Conservation (phyloP, 1,140 invertebrate genomes). For the Macrobrachium nipponense region DNA sequence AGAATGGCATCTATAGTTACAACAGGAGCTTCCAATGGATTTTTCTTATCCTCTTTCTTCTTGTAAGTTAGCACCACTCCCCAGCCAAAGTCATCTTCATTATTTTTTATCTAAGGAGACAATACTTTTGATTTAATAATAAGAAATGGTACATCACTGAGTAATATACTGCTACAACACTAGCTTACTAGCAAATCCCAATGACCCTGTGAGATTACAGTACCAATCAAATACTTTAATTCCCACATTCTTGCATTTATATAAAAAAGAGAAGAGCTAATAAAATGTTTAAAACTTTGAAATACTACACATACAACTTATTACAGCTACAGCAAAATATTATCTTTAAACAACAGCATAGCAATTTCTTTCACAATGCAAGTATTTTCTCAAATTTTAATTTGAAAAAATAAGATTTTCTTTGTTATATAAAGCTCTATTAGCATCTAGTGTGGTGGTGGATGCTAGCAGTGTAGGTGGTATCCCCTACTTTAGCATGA, state of each 20-base stretch:
- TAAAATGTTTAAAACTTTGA: neutral
- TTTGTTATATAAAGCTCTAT: too few species aligned
- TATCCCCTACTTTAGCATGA: neutral
- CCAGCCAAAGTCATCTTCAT: conserved; percentile 93
- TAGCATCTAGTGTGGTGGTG: too few species aligned
- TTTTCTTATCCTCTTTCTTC: conserved; percentile 74
- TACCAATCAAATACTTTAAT: neutral
- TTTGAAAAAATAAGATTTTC: too few species aligned
- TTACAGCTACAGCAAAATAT: too few species aligned
- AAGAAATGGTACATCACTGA: neutral
- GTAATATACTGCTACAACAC: too few species aligned
- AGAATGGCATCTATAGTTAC: conserved; percentile 87
- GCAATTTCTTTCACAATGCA: too few species aligned
- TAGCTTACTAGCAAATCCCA: neutral
- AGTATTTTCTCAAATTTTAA: too few species aligned
- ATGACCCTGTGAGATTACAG: neutral
- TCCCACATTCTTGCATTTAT: neutral
- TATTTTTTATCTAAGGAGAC: conserved; percentile 80
- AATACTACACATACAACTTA: neutral
- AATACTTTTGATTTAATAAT: neutral
- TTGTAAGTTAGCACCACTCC: conserved; percentile 94
- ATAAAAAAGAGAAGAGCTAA: too few species aligned
- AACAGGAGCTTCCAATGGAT: conserved; percentile 67
- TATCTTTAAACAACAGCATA: too few species aligned
- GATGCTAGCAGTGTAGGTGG: too few species aligned